Evolutionary conservation across 2,888 invertebrate species (phyloP).

Genomic region (Metellina segmentata): DNA sequence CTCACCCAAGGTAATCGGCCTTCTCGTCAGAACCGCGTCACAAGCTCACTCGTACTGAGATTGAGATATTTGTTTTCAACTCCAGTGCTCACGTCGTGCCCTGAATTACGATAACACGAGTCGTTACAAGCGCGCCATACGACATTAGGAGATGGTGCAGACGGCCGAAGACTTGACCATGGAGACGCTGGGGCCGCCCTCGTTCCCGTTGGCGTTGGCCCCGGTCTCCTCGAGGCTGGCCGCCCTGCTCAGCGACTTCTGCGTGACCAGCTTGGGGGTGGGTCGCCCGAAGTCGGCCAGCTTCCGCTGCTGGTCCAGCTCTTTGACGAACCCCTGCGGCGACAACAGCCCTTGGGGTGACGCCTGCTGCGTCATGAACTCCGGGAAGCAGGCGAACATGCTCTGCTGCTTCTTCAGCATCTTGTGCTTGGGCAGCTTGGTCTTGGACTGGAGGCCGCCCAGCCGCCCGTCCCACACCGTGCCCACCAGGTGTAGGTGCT

Average conservation of each 20-base stretch:
- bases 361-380: conserved; percentile 74
- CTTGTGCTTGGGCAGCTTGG: conserved; percentile 78
- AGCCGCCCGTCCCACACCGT: conserved; percentile 77
- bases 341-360: conserved; percentile 68
- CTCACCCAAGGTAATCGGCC: no score
- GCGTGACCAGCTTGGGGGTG: conserved; percentile 49
- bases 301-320: conserved; percentile 54
- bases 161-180: conserved; percentile 65
- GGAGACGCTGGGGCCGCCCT: conserved; percentile 44
- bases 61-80: conserved; percentile 51
- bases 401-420: conserved; percentile 78
- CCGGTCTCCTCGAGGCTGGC: conserved; percentile 73
- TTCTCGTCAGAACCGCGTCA: no score
- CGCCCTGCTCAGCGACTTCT: conserved; percentile 69
- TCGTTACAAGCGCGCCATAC: background rate
- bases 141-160: conserved; percentile 69
- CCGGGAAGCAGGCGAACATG: conserved; percentile 79
- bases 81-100: conserved; percentile 33
- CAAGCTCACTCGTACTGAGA: no score
- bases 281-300: conserved; percentile 52
- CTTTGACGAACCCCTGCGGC: conserved; percentile 59
- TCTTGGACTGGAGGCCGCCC: conserved; percentile 66
- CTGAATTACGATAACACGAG: conserved; percentile 6
- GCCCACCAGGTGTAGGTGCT: conserved; percentile 76
- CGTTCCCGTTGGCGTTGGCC: conserved; percentile 39